Conservation (phyloP, 2,113 vertebrate genomes). For the Pangasianodon gigas region DNA sequence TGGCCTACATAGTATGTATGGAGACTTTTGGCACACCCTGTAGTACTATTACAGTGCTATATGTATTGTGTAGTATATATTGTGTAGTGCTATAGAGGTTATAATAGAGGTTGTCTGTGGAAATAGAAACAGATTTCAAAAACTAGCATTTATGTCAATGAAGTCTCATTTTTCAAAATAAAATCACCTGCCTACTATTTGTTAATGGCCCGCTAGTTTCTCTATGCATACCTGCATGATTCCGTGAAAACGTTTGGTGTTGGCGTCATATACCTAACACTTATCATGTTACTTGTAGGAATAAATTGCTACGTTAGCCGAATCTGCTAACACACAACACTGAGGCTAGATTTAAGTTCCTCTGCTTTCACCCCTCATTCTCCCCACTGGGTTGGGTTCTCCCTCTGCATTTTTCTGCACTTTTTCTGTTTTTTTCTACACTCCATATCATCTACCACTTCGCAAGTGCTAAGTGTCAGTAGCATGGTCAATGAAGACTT, state of each 20-base stretch:
- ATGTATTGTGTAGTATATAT: neutral
- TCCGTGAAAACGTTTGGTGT: neutral
- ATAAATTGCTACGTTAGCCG: neutral
- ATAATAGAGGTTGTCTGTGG: too few relatives aligned
- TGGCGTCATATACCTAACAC: neutral
- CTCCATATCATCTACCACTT: neutral
- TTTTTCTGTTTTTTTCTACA: neutral
- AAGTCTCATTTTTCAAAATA: too few relatives aligned
- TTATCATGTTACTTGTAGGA: neutral
- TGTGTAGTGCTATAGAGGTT: too few relatives aligned
- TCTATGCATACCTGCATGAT: neutral
- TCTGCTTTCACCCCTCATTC: neutral
- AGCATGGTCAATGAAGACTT: neutral
- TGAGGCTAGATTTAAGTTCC: neutral
- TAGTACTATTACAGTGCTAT: neutral
- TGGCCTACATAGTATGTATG: too few relatives aligned
- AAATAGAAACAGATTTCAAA: too few relatives aligned
- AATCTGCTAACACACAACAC: neutral
- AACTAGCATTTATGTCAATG: too few relatives aligned
- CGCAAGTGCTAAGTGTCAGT: neutral
- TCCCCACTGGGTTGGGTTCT: neutral
- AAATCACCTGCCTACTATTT: neutral
- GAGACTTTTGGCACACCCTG: too few relatives aligned
- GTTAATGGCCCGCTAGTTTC: neutral
- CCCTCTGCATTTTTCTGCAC: neutral